phyloP scores from a whole-genome alignment of 1,140 invertebrate species.

The Steinernema feltiae region DNA sequence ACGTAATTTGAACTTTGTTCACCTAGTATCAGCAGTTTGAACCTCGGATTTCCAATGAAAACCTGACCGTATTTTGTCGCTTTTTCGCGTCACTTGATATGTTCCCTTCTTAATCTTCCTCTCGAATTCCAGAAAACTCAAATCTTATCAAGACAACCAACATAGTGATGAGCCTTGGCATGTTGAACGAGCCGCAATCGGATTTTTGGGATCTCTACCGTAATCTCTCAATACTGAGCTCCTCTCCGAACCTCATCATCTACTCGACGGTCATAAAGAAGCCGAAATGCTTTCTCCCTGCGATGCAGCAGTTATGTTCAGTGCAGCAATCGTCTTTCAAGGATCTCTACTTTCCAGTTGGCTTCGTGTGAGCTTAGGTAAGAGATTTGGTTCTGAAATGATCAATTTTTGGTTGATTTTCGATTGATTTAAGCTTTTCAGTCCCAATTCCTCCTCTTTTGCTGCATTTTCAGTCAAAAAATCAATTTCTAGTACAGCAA shows the following conservation, averaged over 20 bases:
- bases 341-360: slow-evolving; percentile 2
- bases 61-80: too few species aligned
- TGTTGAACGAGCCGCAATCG: not conserved
- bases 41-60: too few species aligned
- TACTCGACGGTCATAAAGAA: not conserved
- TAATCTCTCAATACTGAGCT: not conserved
- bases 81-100: not conserved
- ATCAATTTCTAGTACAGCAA: too few species aligned
- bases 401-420: too few species aligned
- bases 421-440: too few species aligned
- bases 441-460: too few species aligned
- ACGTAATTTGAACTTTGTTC: too few species aligned
- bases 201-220: slow-evolving; percentile 2
- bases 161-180: not conserved
- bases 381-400: not conserved
- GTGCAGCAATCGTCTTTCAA: not conserved
- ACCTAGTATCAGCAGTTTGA: too few species aligned
- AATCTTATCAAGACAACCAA: not conserved
- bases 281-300: not conserved
- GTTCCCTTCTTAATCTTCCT: not conserved
- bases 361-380: not conserved
- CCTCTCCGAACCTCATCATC: not conserved
- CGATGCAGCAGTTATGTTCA: not conserved
- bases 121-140: not conserved
- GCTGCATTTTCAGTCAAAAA: too few species aligned